A percentile compares a stretch with the other conserved stretches of the same genome.
Conservation (phyloP, 2,888 invertebrate genomes). For the Malacosoma neustria region DNA sequence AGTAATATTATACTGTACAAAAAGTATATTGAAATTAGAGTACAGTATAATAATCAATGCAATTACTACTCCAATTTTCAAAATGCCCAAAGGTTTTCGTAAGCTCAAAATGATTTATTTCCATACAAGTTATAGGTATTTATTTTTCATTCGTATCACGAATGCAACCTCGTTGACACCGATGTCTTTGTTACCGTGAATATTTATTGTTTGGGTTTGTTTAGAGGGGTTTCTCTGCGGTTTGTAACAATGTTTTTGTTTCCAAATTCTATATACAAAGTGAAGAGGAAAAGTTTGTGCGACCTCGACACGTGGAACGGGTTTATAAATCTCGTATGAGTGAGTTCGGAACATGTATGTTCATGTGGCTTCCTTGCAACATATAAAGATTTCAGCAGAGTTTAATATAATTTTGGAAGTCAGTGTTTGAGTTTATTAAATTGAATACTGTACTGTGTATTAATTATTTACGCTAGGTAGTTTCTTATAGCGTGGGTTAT, state of each 20-base stretch:
- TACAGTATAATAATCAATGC: no score
- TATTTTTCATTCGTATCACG: conserved; percentile 7
- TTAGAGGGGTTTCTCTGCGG: background rate
- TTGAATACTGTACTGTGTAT: no score
- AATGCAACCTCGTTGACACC: conserved; percentile 2
- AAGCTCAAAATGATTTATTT: conserved; percentile 10
- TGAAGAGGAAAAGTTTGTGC: background rate
- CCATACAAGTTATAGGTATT: conserved; percentile 3
- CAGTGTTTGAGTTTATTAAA: no score
- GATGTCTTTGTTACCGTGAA: conserved; percentile 2
- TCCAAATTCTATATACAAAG: background rate
- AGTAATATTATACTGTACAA: no score
- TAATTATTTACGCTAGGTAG: no score
- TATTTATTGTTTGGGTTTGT: conserved; percentile 3
- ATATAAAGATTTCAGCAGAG: no score
- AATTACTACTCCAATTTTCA: no score
- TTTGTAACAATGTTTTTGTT: background rate
- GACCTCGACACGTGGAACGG: background rate
- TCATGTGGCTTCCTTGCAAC: no score
- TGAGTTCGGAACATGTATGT: conserved; percentile 4
- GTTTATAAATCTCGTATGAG: background rate
- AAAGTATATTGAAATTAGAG: no score
- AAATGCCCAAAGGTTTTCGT: no score
- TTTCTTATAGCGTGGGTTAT: no score
- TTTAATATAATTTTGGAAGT: no score